phyloP scores from a whole-genome alignment of 2,888 invertebrate genomes.

The Drosophila mimica region DNA sequence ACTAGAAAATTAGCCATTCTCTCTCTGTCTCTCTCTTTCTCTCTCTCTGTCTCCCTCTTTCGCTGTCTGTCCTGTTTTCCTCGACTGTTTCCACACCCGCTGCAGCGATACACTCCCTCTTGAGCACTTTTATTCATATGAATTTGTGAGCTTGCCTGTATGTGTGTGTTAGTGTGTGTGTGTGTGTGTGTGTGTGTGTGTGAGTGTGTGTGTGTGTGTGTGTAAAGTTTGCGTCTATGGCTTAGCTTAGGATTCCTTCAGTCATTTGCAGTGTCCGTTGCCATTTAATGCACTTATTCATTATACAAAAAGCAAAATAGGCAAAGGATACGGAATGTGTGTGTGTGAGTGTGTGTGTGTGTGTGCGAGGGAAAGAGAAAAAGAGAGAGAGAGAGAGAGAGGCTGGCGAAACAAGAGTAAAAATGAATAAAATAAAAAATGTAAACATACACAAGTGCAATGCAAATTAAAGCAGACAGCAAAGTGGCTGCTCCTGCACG shows the following conservation, averaged over 20 bases:
- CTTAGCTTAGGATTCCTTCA: constrained; percentile 68
- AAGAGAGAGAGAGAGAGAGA: constrained; percentile 6
- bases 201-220: constrained; percentile 1
- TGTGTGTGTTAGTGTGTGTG: neutral
- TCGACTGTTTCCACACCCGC: neutral
- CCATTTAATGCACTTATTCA: constrained; percentile 81
- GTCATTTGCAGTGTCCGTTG: constrained; percentile 72
- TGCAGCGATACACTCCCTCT: constrained; percentile 20
- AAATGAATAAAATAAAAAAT: constrained; percentile 81
- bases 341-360: neutral
- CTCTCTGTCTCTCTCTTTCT: neutral
- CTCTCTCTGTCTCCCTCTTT: neutral
- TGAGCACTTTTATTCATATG: constrained; percentile 51
- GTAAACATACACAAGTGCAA: constrained; percentile 82
- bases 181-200: neutral
- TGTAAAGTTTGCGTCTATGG: constrained; percentile 52
- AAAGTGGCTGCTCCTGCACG: constrained; percentile 71
- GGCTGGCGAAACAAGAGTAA: constrained; percentile 70
- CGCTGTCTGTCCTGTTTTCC: neutral
- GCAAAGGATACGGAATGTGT: constrained; percentile 3
- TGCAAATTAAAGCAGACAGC: constrained; percentile 81
- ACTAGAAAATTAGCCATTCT: neutral
- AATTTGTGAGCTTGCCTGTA: constrained; percentile 16
- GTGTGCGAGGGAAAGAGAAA: neutral
- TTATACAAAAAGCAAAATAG: constrained; percentile 55